Evolutionary conservation across 2,113 vertebrate species (phyloP), one percentile per base, ranked within the genome.

Genomic region (Syngnathus scovelli): DNA sequence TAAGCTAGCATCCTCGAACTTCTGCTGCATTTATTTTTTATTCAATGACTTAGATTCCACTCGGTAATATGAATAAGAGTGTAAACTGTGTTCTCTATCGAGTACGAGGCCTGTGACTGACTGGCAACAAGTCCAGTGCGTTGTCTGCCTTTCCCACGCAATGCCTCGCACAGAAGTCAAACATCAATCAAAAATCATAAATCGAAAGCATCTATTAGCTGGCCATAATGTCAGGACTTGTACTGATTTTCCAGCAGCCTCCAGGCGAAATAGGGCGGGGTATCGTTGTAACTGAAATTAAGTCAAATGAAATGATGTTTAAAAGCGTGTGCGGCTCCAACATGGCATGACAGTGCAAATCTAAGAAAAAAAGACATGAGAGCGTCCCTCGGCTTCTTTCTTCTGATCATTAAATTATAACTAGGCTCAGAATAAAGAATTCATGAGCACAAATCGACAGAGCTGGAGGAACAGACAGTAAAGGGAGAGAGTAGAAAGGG

Each of bases 361-460:
- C 51, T 61, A 66, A 61, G 82, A 78, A 69, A 80, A 77, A 58
- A 38, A 64, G 73, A 64, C 72, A 70, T 0, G 58, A 65, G 41
- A 83, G 76, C 61, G 19, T 64, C 23, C 33, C 21, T 77, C 72
- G 63, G 60, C 68, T 76, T 67, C 78, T 87, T 84, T 68, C 79
- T 82, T 75, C 78, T 78, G 80, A 87, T 79, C 71, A 85, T 86
- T 87, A 88, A 89, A 85, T 90, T 86, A 91, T 88, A 62, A 61
- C 80, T 58, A 58, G 58, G 83, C 86, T 41, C 75, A 12, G 64
- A 70, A 76, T 78, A 48, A 55, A 74, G 49, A 76, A 90, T 90
- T 86, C 59, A 90, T 89, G 75, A 85, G 71, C 86, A 85, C 80
- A 90, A 89, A 90, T 89, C 64, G 68, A 87, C 80, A 84, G 67